A percentile compares a stretch with the other conserved stretches of the same genome.
Evolutionary conservation across 2,888 invertebrate species (phyloP).

Genomic region (Lypha dubia): DNA sequence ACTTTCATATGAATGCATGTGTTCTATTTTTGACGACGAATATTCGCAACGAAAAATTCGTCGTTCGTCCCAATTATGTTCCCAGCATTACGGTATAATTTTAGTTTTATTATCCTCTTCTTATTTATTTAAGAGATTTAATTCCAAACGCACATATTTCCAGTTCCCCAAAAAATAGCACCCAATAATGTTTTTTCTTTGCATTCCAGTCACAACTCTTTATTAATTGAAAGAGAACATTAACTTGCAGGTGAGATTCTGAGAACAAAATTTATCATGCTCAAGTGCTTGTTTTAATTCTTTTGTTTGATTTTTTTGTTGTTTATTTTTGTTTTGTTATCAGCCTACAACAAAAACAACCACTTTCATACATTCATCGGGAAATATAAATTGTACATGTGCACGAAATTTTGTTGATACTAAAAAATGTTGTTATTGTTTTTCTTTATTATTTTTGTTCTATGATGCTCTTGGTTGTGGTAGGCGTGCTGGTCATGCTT

Average conservation of each 20-base stretch:
- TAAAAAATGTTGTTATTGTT: constrained; percentile 34
- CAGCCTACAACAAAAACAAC: constrained; percentile 36
- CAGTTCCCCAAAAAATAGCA: too few relatives aligned
- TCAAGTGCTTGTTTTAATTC: too few relatives aligned
- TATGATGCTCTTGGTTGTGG: constrained; percentile 47
- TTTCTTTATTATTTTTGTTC: constrained; percentile 27
- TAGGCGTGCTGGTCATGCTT: constrained; percentile 44
- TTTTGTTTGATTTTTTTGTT: too few relatives aligned
- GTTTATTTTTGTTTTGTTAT: constrained; percentile 38
- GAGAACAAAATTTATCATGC: not conserved
- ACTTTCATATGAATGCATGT: too few relatives aligned
- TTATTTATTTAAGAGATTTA: constrained; percentile 21
- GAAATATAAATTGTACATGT: constrained; percentile 49
- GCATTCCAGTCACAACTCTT: not conserved
- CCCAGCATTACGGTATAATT: constrained; percentile 11
- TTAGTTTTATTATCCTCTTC: not conserved
- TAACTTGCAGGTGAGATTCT: not conserved
- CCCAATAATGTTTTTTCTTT: not conserved
- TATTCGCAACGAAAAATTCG: too few relatives aligned
- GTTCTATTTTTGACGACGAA: too few relatives aligned
- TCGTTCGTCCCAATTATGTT: too few relatives aligned
- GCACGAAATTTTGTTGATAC: constrained; percentile 62
- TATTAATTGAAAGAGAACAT: constrained; percentile 6
- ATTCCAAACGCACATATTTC: not conserved
- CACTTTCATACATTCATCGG: not conserved